Evolutionary conservation across 2,888 invertebrate genomes (phyloP).

Genomic region (Phyllotreta striolata): DNA sequence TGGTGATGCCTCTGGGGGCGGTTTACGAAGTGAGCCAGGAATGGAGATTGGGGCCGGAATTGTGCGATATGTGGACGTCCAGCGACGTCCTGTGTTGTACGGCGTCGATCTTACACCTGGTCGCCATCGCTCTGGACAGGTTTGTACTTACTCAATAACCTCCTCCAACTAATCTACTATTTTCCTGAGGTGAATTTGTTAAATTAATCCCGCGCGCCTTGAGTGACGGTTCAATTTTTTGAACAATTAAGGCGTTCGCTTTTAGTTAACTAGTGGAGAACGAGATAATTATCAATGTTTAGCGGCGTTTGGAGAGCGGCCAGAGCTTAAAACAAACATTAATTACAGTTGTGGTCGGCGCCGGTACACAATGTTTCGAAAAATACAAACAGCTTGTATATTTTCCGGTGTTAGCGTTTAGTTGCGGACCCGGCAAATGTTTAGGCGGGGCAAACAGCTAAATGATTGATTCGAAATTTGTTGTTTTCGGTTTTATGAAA

Average conservation of each 20-base stretch:
- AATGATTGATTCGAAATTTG: no score
- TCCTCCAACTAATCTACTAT: background rate
- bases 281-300: conserved; percentile 1
- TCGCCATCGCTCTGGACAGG: conserved; percentile 85
- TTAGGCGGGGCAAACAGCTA: no score
- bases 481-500: no score
- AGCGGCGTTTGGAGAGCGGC: background rate
- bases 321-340: conserved; percentile 2
- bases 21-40: conserved; percentile 78
- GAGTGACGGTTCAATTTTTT: background rate
- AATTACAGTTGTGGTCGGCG: background rate
- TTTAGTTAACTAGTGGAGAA: background rate
- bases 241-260: background rate
- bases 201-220: background rate
- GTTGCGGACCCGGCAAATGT: no score
- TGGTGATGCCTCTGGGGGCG: conserved; percentile 80
- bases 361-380: no score
- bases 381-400: no score
- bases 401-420: no score
- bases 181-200: background rate
- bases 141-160: conserved; percentile 55
- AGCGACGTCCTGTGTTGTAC: conserved; percentile 92
- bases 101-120: conserved; percentile 81
- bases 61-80: conserved; percentile 95
- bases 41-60: conserved; percentile 86